Evolutionary conservation across 2,797 vertebrate species (phyloP), one percentile per base, ranked within the genome.

Genomic region (Thripadectes ignobilis): DNA sequence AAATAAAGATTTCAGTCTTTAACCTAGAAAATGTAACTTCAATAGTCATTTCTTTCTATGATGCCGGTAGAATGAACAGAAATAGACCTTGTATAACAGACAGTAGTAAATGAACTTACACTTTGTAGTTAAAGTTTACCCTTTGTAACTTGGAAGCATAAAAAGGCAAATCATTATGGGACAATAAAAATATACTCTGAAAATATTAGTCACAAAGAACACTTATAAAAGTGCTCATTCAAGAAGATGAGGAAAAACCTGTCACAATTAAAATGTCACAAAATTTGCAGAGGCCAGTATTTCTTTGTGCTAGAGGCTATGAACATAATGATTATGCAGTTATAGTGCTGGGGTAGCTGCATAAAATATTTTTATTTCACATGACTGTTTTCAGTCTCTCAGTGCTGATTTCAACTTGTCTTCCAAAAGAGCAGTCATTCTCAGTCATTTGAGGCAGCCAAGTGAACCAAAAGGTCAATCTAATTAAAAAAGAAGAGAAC

Each of bases 401-500:
- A 95, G 69, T 95, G 83, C 90, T 95, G 88, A 85, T 95, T 98
- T 95, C 88, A 92, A 78, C 81, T 94, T 94, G 81, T 73, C 76
- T 94, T 97, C 93, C 79, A 95, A 96, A 87, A 96, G 46, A 97
- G 80, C 65, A 97, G 96, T 96, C 95, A 92, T 95, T 97, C 92
- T 97, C 96, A 96, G 95, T 98, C 96, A 96, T 95, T 97, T 96
- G 94, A 98, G 97, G 96, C 95, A 97, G 89, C 78, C 92, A 96
- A 98, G 96, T 96, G 96, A 98, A 97, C 88, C 61, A 88, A 98
- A 98, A 98, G 97, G 98, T 98, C 98, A 98, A 85, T 96, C 96
- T 98, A 98, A 98, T 98, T 98, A 98, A 98, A 98, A 97, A 95
- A 74, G 88, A 92, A 91, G 95, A 97, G 85, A 97, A 97, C 91